Evolutionary conservation across 2,888 invertebrate species (phyloP).

Genomic region (Octodonta nipae): DNA sequence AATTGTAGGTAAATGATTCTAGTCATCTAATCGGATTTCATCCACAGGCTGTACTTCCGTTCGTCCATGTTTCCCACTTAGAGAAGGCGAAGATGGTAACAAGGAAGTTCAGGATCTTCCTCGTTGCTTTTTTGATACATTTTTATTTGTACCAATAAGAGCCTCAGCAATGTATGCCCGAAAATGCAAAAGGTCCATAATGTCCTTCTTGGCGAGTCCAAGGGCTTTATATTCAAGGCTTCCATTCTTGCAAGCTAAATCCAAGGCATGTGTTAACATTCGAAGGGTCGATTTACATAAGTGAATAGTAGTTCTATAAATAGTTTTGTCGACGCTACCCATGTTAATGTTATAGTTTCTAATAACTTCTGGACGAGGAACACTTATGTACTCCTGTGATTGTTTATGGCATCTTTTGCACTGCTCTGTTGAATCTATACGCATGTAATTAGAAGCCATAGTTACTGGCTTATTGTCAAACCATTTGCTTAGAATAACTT

Average conservation of each 20-base stretch:
- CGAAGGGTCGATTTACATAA: constrained; percentile 6
- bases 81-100: constrained; percentile 1
- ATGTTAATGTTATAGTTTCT: background rate
- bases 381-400: constrained; percentile 2
- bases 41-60: no score
- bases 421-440: constrained; percentile 2
- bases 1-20: background rate
- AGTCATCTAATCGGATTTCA: background rate
- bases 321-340: constrained; percentile 3
- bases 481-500: constrained; percentile 10
- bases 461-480: constrained; percentile 4
- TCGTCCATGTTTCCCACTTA: background rate
- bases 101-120: background rate
- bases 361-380: background rate
- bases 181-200: constrained; percentile 6
- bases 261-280: constrained; percentile 7
- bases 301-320: constrained; percentile 1
- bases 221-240: constrained; percentile 6
- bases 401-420: constrained; percentile 7
- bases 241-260: constrained; percentile 5
- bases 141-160: constrained; percentile 1
- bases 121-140: background rate
- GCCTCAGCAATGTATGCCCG: constrained; percentile 6
- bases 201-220: constrained; percentile 3
- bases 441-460: background rate